Conservation (phyloP, 1,140 invertebrate species). For the Hormaphis cornu region DNA sequence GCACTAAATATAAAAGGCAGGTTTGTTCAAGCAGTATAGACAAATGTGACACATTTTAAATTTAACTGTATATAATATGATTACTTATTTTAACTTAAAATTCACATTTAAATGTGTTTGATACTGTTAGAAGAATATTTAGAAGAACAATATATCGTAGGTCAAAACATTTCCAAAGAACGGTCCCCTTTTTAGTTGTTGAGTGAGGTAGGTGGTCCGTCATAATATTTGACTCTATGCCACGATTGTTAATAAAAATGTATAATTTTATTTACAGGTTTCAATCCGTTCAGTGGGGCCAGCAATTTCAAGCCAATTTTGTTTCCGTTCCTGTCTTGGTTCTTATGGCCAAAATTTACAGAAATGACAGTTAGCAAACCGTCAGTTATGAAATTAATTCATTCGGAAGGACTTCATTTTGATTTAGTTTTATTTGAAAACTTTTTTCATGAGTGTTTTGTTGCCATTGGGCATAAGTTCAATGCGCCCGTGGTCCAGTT, state of each 20-base stretch:
- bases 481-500: conserved; percentile 37
- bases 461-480: conserved; percentile 39
- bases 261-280: background rate
- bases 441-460: conserved; percentile 40
- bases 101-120: too few species aligned
- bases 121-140: too few species aligned
- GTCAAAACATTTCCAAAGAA: too few species aligned
- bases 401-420: conserved; percentile 31
- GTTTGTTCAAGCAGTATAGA: too few species aligned
- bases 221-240: too few species aligned
- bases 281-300: background rate
- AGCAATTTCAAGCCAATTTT: conserved; percentile 1
- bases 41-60: too few species aligned
- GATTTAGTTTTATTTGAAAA: conserved; percentile 40
- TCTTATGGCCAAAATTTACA: conserved; percentile 7
- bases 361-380: background rate
- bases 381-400: conserved; percentile 14
- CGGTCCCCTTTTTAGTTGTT: too few species aligned
- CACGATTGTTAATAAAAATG: background rate
- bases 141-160: too few species aligned
- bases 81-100: too few species aligned
- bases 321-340: conserved; percentile 2
- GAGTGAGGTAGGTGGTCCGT: too few species aligned
- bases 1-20: too few species aligned
- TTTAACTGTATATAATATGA: too few species aligned